Conservation (phyloP, 2,888 invertebrate species). For the Leptinotarsa haldemani region DNA sequence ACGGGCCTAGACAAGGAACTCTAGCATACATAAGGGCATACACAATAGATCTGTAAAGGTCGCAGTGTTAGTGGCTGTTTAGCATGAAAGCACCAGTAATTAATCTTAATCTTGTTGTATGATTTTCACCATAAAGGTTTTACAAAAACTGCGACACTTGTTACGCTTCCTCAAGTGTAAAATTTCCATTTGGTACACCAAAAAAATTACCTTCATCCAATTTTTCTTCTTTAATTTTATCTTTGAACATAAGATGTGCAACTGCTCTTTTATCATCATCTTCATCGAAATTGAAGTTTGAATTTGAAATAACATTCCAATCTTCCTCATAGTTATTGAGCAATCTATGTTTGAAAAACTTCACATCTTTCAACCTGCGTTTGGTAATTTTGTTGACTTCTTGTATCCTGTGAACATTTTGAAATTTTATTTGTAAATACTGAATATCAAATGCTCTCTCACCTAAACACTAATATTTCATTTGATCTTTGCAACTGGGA, state of each 20-base stretch:
- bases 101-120: too few species aligned
- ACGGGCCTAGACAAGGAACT: too few species aligned
- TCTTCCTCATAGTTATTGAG: conserved; percentile 78
- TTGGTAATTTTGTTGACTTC: conserved; percentile 77
- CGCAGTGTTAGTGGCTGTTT: too few species aligned
- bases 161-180: too few species aligned
- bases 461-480: conserved; percentile 78
- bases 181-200: too few species aligned
- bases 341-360: conserved; percentile 75
- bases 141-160: too few species aligned
- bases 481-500: conserved; percentile 82
- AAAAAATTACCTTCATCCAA: conserved; percentile 47
- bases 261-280: conserved; percentile 68
- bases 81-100: too few species aligned
- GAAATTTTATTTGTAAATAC: conserved; percentile 35
- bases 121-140: too few species aligned
- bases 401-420: conserved; percentile 70
- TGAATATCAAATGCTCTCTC: conserved; percentile 51
- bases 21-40: too few species aligned
- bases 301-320: conserved; percentile 67
- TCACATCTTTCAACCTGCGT: conserved; percentile 76
- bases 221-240: conserved; percentile 60
- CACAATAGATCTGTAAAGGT: too few species aligned
- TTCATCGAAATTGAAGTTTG: conserved; percentile 60
- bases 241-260: conserved; percentile 51